phyloP scores from a whole-genome alignment of 1,140 invertebrate species.

The Lethrus apterus region DNA sequence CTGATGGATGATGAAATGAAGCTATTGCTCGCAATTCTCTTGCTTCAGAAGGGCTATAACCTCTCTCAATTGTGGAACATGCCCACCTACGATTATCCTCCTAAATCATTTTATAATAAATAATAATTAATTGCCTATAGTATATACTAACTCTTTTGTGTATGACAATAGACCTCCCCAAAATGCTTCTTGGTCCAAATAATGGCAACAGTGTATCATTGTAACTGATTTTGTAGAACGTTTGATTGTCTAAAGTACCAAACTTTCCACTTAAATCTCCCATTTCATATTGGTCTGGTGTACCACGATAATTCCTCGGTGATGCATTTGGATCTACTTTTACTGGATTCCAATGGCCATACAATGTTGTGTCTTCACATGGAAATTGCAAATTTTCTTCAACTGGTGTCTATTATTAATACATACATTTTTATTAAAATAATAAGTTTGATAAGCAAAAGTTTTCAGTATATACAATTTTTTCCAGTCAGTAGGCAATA shows the following conservation, averaged over 20 bases:
- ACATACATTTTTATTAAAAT: conserved; percentile 6
- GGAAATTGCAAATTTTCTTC: conserved; percentile 78
- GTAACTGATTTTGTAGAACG: conserved; percentile 51
- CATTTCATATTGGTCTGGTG: conserved; percentile 78
- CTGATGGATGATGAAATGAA: conserved; percentile 84
- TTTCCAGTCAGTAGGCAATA: too few species aligned
- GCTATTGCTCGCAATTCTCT: conserved; percentile 79
- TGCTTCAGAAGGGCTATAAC: conserved; percentile 78
- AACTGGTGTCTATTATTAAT: conserved; percentile 58
- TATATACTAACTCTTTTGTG: conserved; percentile 55
- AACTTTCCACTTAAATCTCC: conserved; percentile 89
- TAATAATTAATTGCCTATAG: conserved; percentile 9
- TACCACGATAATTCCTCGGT: conserved; percentile 49
- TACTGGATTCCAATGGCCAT: conserved; percentile 77
- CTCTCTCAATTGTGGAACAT: conserved; percentile 76
- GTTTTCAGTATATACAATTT: too few species aligned
- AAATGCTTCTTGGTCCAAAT: conserved; percentile 73
- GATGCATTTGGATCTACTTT: conserved; percentile 53
- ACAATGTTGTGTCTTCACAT: conserved; percentile 73
- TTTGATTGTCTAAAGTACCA: conserved; percentile 58
- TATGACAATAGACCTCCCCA: conserved; percentile 84
- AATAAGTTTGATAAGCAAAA: too few species aligned
- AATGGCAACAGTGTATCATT: conserved; percentile 81
- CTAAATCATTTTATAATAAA: conserved; percentile 21
- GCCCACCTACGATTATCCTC: conserved; percentile 60